phyloP scores from a whole-genome alignment of 1,140 invertebrate genomes.

The Cylas formicarius region DNA sequence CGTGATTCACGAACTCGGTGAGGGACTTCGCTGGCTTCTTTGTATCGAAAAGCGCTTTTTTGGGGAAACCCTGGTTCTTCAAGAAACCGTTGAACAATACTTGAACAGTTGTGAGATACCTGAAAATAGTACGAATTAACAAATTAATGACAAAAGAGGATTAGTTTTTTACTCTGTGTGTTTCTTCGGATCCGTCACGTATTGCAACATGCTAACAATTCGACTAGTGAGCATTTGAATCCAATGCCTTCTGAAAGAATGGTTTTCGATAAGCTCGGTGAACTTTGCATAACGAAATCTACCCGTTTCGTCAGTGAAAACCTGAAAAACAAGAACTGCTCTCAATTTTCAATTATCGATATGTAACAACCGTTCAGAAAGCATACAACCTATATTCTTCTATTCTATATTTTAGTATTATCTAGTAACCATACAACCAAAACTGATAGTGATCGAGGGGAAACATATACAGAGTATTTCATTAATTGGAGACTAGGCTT shows the following conservation, averaged over 20 bases:
- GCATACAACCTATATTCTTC: no score
- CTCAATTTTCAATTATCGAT: no score
- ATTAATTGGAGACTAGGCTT: no score
- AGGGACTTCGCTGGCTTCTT: conserved; percentile 59
- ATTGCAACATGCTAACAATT: conserved; percentile 64
- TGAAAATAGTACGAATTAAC: conserved; percentile 41
- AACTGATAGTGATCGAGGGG: no score
- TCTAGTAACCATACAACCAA: no score
- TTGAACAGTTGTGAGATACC: conserved; percentile 60
- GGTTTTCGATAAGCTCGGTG: conserved; percentile 69
- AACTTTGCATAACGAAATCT: conserved; percentile 62
- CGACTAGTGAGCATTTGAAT: conserved; percentile 60
- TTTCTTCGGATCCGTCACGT: conserved; percentile 65
- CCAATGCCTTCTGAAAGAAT: conserved; percentile 67
- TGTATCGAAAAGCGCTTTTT: conserved; percentile 62
- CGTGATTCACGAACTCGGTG: conserved; percentile 56
- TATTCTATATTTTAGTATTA: no score
- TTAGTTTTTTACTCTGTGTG: conserved; percentile 55
- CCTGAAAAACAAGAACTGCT: no score
- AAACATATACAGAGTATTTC: no score
- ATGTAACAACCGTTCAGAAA: no score
- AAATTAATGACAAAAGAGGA: no score
- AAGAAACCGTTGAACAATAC: conserved; percentile 68
- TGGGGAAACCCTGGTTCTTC: conserved; percentile 66
- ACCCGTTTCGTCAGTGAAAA: conserved; percentile 57